Percentiles rank a stretch among this genome's conserved stretches.
phyloP scores from a whole-genome alignment of 1,140 invertebrate genomes.

The Venustaconcha ellipsiformis region DNA sequence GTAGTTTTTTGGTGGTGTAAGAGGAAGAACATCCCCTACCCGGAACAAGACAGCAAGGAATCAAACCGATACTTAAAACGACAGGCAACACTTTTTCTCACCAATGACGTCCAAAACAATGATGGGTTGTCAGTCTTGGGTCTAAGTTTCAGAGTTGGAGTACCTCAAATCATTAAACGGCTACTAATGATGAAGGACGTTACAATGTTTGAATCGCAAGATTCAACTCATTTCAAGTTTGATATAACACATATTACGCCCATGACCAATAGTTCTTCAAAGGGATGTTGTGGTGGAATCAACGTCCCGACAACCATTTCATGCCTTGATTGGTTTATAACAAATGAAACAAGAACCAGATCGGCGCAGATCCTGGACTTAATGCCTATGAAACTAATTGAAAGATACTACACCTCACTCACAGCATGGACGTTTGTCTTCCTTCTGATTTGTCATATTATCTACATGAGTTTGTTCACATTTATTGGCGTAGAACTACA shows the following conservation, averaged over 20 bases:
- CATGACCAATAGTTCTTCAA: slow-evolving; percentile 39
- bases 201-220: slow-evolving; percentile 23
- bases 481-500: too few species aligned
- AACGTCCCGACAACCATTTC: slow-evolving; percentile 29
- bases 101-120: slow-evolving; percentile 41
- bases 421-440: slow-evolving; percentile 46
- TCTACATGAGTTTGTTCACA: too few species aligned
- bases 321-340: slow-evolving; percentile 46
- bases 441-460: too few species aligned
- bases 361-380: slow-evolving; percentile 50
- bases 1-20: slow-evolving; percentile 45
- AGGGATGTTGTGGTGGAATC: slow-evolving; percentile 21
- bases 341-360: slow-evolving; percentile 22
- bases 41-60: slow-evolving; percentile 30
- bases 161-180: slow-evolving; percentile 31
- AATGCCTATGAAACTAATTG: slow-evolving; percentile 50
- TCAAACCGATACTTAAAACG: slow-evolving; percentile 16
- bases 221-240: slow-evolving; percentile 11
- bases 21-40: slow-evolving; percentile 27
- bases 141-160: slow-evolving; percentile 43
- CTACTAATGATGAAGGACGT: slow-evolving; percentile 38
- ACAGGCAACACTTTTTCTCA: slow-evolving; percentile 36
- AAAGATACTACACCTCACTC: slow-evolving; percentile 50
- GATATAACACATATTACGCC: slow-evolving; percentile 54
- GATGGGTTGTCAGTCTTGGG: slow-evolving; percentile 45